Evolutionary conservation across 2,888 invertebrate genomes (phyloP), one percentile per base, ranked within the genome.

Genomic region (Tenthredo notha): DNA sequence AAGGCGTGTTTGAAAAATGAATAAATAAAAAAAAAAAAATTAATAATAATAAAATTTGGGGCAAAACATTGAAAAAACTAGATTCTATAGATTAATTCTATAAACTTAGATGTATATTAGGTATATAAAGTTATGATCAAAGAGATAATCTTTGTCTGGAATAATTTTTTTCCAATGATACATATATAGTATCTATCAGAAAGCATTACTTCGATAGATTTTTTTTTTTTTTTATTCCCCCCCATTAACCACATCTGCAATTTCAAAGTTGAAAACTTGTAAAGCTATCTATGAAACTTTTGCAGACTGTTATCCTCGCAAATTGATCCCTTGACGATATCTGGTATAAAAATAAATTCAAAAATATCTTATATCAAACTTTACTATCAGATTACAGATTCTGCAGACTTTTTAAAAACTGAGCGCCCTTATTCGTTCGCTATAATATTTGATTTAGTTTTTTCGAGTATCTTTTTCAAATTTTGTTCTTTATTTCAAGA

Each of bases 341-440:
- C 33, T 33, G 18, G 33, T 67, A 7, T 29, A 6, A 15, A 18
- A 33, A 67, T 33, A 33, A 67, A 67, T 67, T 33, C 21, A 12
- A 2, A 65, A 65, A 33, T 65, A 65, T 65, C 65, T 58, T 21
- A 58, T 29, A 65, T 15, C 67, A 33, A 67, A 67, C 67, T 67
- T 67, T 67, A 18, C 25, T 12, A 67, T 67, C 33, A 67, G 67
- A 67, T 67, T 67, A 33, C 7, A 18, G 18, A 33, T 6, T 67
- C 5, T 18, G 5, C 15, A 67, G 6, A 67, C 33, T 33, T 10
- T 67, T 25, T 9, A 12, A 61, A 12, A 61, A 61, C 61, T 4
- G 25, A 61, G 12, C 2, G 21, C 61, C 1, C 61, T 12, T 4
- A 25, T 10, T 33, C n/a, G 0, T 10, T 43, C 47, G 47, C 47